Conservation (phyloP, 1,140 invertebrate species). For the Dolichoris vasculosae region DNA sequence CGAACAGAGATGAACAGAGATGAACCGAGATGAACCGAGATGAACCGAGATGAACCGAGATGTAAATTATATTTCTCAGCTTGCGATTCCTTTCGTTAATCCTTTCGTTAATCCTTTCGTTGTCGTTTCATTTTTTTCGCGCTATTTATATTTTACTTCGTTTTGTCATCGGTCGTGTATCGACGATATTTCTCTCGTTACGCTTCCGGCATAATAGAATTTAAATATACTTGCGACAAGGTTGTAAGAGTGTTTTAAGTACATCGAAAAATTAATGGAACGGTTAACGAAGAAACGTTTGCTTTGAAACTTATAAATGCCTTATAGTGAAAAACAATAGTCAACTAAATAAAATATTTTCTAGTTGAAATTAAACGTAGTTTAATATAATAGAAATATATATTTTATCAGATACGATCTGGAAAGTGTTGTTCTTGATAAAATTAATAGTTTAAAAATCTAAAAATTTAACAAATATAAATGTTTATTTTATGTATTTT, state of each 20-base stretch:
- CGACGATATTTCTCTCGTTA: not conserved
- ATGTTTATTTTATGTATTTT: not conserved
- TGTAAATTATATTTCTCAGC: constrained; percentile 8
- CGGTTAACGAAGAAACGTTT: constrained; percentile 16
- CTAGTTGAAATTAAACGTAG: not conserved
- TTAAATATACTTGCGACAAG: not conserved
- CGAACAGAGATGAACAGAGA: not conserved
- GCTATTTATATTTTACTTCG: constrained; percentile 6
- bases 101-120: not conserved
- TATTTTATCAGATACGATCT: not conserved
- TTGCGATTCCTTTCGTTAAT: not conserved
- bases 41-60: too few species aligned
- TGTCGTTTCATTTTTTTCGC: not conserved
- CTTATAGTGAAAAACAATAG: constrained; percentile 32
- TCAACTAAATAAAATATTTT: constrained; percentile 20
- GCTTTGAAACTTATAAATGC: constrained; percentile 25
- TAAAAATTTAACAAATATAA: not conserved
- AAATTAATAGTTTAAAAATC: constrained; percentile 15
- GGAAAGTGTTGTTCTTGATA: not conserved
- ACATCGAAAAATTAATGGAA: not conserved
- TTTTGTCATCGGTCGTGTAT: not conserved
- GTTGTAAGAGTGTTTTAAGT: not conserved
- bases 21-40: too few species aligned
- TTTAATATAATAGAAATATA: not conserved
- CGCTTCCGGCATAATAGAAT: not conserved